Evolutionary conservation across 2,797 vertebrate genomes (phyloP), one percentile per base, ranked within the genome.

Genomic region (Paedocypris micromegethes): DNA sequence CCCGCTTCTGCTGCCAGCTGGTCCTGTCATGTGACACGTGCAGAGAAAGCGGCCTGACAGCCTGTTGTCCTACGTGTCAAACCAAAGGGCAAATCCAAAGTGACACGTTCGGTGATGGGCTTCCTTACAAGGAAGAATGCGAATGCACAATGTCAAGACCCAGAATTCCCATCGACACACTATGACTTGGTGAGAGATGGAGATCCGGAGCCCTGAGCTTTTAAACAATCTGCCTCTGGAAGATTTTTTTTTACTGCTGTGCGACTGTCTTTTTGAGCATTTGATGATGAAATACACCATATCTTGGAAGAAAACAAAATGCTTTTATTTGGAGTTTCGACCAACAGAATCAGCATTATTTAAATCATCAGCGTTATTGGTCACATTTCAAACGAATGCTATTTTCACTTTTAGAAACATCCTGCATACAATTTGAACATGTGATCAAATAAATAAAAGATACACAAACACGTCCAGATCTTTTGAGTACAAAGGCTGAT

Each of bases 61-160:
- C 95, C 72, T 98, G 96, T 79, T 99, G 96, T 83, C 83, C 84
- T 57, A 76, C 81, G 9, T 99, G 97, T 79, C 93, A 93, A 77
- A 80, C 83, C 76, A 98, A 97, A 82, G 83, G 76, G 77, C 86
- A 85, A 75, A 72, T 78, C 64, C 88, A 89, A 68, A 86, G 74
- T 42, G 52, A 70, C 47, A 75, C 75, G 55, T 37, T 57, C 39
- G 68, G 68, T 9, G 38, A 77, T 5, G 75, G 72, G 65, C 68
- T 64, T 58, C 56, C 61, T 45, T 83, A 84, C 58, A 95, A 89
- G 80, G 96, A 98, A 78, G 92, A 96, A 79, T 98, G 97, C 51
- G 93, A 96, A 60, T 98, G 97, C 77, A 99, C 96, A 0, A 83
- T 86, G 3, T 83, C 77, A 6, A 87, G 96, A 58, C 89, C 85